These are phyloP conservation scores for Trematocara variabile DNA, from an alignment of 2,113 vertebrate species.

Conservation along the genomic window DNA sequence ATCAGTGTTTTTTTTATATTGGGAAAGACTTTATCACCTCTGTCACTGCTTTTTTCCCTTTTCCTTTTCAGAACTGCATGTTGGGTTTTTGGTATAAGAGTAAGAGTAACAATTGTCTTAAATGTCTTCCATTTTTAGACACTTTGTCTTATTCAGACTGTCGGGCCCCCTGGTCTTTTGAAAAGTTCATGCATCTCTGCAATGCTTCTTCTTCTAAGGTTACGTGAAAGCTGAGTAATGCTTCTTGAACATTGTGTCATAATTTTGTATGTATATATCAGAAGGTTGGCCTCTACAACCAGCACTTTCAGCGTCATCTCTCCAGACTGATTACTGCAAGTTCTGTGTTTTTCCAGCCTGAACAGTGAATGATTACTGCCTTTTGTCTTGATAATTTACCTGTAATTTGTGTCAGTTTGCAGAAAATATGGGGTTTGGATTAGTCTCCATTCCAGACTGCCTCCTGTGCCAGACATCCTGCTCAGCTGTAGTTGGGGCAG, in stretches of 20 bases:
- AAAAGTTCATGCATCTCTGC: background rate
- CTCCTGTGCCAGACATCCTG: constrained; percentile 39
- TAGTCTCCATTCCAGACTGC: background rate
- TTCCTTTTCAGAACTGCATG: too few species aligned
- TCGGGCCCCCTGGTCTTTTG: too few species aligned
- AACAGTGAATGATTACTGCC: background rate
- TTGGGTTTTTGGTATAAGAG: too few species aligned
- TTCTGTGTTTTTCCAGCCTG: background rate
- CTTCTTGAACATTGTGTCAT: background rate
- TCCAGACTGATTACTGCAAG: background rate
- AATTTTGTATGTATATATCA: background rate
- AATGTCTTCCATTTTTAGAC: too few species aligned
- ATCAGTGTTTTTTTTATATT: too few species aligned
- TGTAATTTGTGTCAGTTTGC: background rate
- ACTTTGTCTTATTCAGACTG: too few species aligned
- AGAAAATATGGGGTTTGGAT: background rate
- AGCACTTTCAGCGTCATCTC: background rate
- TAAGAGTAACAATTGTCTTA: too few species aligned
- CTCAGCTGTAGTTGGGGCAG: background rate
- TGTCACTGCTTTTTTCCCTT: too few species aligned
- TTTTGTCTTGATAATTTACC: background rate
- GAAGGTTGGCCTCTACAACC: background rate
- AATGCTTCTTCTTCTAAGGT: background rate
- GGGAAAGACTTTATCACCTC: too few species aligned
- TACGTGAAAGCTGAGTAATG: background rate